These are phyloP conservation scores for Chanos chanos DNA, from an alignment of 2,797 vertebrate species.

Conservation along the genomic window DNA sequence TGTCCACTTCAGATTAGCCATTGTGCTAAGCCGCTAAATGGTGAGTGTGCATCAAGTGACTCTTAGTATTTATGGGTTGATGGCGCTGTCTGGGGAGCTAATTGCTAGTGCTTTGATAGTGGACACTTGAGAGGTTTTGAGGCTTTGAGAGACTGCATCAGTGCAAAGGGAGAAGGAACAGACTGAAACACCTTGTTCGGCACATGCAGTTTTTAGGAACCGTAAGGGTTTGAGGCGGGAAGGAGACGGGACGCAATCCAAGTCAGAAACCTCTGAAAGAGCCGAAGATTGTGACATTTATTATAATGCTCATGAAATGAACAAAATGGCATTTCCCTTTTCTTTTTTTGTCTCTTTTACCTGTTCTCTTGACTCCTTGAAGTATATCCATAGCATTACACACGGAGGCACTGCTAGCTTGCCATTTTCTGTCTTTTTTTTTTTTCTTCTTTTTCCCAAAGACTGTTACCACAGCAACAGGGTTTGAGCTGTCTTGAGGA, in stretches of 20 bases:
- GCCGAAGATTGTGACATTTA: no score
- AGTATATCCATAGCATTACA: constrained; percentile 3
- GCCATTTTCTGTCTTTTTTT: constrained; percentile 2
- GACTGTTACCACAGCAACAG: constrained; percentile 46
- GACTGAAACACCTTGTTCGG: neutral
- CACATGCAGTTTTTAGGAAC: neutral
- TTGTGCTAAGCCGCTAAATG: constrained; percentile 1
- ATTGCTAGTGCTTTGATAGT: neutral
- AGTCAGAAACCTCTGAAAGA: neutral
- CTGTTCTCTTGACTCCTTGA: neutral
- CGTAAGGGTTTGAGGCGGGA: neutral
- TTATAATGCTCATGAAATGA: no score
- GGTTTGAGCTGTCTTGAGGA: constrained; percentile 30
- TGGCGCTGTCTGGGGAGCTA: neutral
- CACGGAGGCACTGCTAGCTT: neutral
- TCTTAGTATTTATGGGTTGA: constrained; percentile 5
- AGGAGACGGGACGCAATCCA: neutral
- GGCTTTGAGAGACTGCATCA: neutral
- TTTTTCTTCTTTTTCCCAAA: constrained; percentile 11
- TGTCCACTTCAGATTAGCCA: constrained; percentile 14
- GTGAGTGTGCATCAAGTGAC: neutral
- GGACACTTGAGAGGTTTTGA: neutral
- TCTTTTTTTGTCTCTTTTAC: constrained; percentile 8
- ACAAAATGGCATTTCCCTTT: no score
- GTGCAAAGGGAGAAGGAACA: neutral